A percentile compares a stretch with the other conserved stretches of the same genome.
Evolutionary conservation across 2,888 invertebrate species (phyloP).

Genomic region (Hypolimnas misippus): DNA sequence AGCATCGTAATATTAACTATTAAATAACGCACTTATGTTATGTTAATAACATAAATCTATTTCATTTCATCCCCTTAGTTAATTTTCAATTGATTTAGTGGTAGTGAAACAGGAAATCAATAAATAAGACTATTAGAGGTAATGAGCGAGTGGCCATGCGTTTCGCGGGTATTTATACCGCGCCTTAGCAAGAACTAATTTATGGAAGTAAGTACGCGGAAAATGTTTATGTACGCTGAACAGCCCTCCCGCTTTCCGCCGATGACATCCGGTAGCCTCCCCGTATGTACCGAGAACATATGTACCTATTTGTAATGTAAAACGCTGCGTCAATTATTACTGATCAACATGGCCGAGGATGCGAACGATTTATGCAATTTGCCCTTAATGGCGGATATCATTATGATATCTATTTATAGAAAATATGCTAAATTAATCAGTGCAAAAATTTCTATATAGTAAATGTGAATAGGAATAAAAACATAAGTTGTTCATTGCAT

Average conservation of each 20-base stretch:
- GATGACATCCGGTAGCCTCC: constrained; percentile 74
- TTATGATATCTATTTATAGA: constrained; percentile 13
- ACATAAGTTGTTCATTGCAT: not conserved
- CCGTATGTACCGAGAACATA: constrained; percentile 52
- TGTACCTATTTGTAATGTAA: constrained; percentile 44
- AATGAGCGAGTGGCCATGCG: constrained; percentile 73
- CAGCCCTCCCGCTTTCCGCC: constrained; percentile 60
- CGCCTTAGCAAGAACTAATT: constrained; percentile 81
- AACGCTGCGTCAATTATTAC: constrained; percentile 43
- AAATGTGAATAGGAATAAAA: not conserved
- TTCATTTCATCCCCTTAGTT: not conserved
- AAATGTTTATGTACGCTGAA: constrained; percentile 79
- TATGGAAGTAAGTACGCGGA: constrained; percentile 83
- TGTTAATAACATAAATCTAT: not conserved
- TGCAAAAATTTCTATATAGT: not conserved
- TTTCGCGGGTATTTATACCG: constrained; percentile 80
- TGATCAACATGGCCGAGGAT: constrained; percentile 42
- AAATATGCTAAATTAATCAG: not conserved
- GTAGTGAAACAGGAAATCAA: constrained; percentile 67
- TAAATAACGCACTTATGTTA: not conserved
- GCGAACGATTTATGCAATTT: constrained; percentile 36
- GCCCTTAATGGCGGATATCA: constrained; percentile 28
- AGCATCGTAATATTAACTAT: not conserved
- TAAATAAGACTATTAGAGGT: constrained; percentile 80
- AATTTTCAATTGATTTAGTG: constrained; percentile 26